Evolutionary conservation across 2,888 invertebrate species (phyloP), one percentile per base, ranked within the genome.

Genomic region (Meiosimyza decipiens): DNA sequence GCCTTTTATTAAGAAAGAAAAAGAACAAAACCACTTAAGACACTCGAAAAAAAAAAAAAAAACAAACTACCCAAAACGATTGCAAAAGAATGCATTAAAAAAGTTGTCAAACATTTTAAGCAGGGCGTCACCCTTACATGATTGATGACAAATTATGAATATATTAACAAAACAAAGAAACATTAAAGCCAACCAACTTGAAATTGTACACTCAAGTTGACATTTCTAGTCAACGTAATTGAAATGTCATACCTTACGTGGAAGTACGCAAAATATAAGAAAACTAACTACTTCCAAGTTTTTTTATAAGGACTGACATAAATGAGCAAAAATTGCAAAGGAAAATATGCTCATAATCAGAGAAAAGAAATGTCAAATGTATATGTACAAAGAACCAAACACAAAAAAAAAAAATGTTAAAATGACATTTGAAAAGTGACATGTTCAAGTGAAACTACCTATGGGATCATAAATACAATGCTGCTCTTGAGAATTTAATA

Each of bases 121-220:
- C 28, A 28, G 51, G 66, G 65, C 54, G 65, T 65, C 13, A 49
- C 47, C 62, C n/a, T 47, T 49, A 33, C 28, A 51, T 73, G 73
- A 73, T 73, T 63, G 73, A 73, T 73, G 71, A 50, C 67, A 67
- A 71, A 71, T 71, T 59, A 59, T 13, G 50, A 57, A 28, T 22
- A 67, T 16, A 52, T 60, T 67, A 72, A 66, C 60, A 59, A 72
- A 67, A 66, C 67, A 60, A 54, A 59, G 49, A 33, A 15, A n/a
- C 28, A 28, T 11, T 18, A 55, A 18, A n/a, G 11, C 4, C 55
- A 55, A 22, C 22, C 22, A 22, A 55, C 18, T 18, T n/a, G 16
- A 55, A 22, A n/a, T 28, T 55, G 16, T n/a, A 16, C 54, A 66
- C 66, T 73, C 18, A 65, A 67, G 66, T 73, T 73, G 73, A 71